Conservation (phyloP, 2,797 vertebrate genomes). For the Urophycis tenuis region DNA sequence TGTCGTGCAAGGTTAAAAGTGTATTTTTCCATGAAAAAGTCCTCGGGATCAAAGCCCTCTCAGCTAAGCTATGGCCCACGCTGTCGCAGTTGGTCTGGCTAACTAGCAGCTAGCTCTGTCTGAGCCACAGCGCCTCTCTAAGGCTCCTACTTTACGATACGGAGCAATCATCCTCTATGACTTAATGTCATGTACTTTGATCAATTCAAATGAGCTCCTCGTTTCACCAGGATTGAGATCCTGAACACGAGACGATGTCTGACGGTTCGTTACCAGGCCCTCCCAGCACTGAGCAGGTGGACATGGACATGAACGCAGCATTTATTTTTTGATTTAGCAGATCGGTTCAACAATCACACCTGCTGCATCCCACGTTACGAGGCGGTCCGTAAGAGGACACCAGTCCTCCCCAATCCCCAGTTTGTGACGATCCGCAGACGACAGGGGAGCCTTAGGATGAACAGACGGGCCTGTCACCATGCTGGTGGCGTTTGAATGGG, state of each 20-base stretch:
- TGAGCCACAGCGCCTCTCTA: constrained; percentile 51
- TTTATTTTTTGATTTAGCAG: neutral
- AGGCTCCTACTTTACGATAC: constrained; percentile 22
- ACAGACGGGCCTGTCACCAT: constrained; percentile 65
- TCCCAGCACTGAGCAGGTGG: neutral
- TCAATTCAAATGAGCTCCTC: neutral
- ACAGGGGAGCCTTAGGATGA: constrained; percentile 1
- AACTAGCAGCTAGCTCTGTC: constrained; percentile 35
- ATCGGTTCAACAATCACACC: neutral
- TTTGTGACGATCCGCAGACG: neutral
- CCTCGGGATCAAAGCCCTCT: neutral
- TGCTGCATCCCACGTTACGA: neutral
- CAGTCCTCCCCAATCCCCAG: neutral
- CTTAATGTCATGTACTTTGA: neutral
- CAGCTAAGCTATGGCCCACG: constrained; percentile 30
- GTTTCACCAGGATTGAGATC: neutral
- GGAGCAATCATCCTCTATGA: neutral
- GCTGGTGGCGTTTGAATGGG: constrained; percentile 65
- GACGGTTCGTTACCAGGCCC: neutral
- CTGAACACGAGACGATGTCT: neutral
- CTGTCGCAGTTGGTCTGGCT: constrained; percentile 47
- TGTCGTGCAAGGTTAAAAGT: neutral
- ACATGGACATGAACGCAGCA: neutral
- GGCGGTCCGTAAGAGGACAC: neutral
- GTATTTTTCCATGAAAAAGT: neutral